Base-by-base conservation (phyloP, 2,797 vertebrate species). In the Fistularia commersonii region DNA sequence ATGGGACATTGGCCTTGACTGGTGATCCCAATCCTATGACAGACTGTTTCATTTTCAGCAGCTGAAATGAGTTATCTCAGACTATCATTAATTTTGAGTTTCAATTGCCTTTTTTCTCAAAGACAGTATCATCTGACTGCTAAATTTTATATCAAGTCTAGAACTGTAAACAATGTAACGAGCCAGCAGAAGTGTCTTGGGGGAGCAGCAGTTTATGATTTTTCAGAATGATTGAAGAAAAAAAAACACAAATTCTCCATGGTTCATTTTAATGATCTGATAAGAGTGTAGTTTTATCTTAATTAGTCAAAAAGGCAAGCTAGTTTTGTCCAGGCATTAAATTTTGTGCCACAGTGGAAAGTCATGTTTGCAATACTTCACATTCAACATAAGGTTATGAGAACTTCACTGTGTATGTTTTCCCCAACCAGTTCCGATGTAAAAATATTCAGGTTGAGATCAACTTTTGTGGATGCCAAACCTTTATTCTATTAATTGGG, bases 1-100 rank as follows among this genome's bases (percentile, higher is more conserved):
- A 48, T 31, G 13, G 32, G 3, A 43, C 14, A 53, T 51, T 54
- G 55, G 34, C 63, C 54, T 50, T 15, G 45, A 45, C 42, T 32
- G 42, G 8, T 41, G 54, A 58, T 39, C 33, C 8, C 48, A 52
- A 46, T 46, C 6, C 41, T 41, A 11, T 44, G 11, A 9, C 13
- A 37, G 31, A 37, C 11, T 42, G 45, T 59, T 49, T 48, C 11
- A 11, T 8, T 48, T 40, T 32, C 41, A 61, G 8, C 9, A 40
- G 10, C 35, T 51, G 42, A 53, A 38, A 54, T 56, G 12, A 9
- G 8, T 31, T 33, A 6, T 63, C 46, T 39, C 41, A 44, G 38
- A 32, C 15, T 48, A 44, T 65, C 12, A 54, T 43, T 53, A 13
- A 14, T 6, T 44, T 61, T 34, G 6, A 6, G 7, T 23, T 4